Conservation (phyloP, 2,113 vertebrate species). For the Hassar affinis region DNA sequence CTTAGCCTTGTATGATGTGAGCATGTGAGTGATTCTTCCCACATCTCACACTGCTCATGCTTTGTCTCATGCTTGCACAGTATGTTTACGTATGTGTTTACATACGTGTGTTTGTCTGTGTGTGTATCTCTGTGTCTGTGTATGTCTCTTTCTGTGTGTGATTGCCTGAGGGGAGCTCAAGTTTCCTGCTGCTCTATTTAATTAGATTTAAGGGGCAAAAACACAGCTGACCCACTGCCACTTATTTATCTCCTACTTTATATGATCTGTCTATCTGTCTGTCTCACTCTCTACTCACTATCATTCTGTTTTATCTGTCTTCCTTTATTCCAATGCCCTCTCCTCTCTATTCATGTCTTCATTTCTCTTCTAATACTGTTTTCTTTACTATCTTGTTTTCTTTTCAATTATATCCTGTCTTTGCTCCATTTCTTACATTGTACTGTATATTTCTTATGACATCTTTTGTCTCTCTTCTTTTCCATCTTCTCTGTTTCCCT, state of each 20-base stretch:
- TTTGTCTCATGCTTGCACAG: no score
- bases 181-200: constrained; percentile 13
- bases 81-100: no score
- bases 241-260: constrained; percentile 29
- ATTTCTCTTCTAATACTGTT: not conserved
- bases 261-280: constrained; percentile 27
- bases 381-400: not conserved
- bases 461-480: not conserved
- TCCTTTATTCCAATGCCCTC: not conserved
- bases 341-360: not conserved
- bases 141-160: constrained; percentile 24
- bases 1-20: no score
- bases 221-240: constrained; percentile 25
- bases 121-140: no score
- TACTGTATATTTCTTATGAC: not conserved
- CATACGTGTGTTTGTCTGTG: no score
- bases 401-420: not conserved
- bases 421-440: not conserved
- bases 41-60: no score
- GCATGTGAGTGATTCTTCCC: no score
- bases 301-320: not conserved
- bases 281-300: not conserved
- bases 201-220: constrained; percentile 32
- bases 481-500: not conserved
- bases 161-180: not conserved